Evolutionary conservation across 2,888 invertebrate genomes (phyloP).

Genomic region (Idaea dimidiata): DNA sequence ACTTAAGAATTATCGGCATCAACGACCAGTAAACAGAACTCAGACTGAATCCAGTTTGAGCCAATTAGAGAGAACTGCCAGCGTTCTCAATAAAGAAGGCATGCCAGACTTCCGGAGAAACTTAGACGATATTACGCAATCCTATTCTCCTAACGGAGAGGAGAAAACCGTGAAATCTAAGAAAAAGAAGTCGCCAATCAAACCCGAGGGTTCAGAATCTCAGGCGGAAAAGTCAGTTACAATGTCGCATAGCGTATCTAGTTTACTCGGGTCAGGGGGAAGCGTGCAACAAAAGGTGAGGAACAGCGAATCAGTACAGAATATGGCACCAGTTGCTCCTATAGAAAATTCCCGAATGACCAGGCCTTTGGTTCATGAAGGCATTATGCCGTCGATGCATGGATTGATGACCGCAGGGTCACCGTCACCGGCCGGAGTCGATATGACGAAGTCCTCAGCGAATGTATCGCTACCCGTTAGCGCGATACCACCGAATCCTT

Average conservation of each 20-base stretch:
- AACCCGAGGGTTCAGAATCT: conserved; percentile 53
- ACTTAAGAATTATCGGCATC: conserved; percentile 75
- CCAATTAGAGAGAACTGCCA: conserved; percentile 69
- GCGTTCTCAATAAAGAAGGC: conserved; percentile 65
- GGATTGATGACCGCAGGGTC: conserved; percentile 48
- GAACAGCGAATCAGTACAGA: conserved; percentile 36
- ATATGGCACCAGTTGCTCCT: conserved; percentile 37
- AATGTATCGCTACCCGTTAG: conserved; percentile 27
- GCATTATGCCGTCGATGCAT: conserved; percentile 33
- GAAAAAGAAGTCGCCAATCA: conserved; percentile 69
- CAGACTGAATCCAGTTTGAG: conserved; percentile 69
- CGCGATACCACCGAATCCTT: conserved; percentile 38
- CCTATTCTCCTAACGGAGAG: conserved; percentile 68
- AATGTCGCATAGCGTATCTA: conserved; percentile 74
- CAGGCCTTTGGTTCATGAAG: conserved; percentile 37
- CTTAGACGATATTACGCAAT: conserved; percentile 75
- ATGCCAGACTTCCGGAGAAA: conserved; percentile 73
- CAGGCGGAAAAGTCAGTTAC: conserved; percentile 41
- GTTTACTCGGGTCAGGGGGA: conserved; percentile 51
- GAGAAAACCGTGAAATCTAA: conserved; percentile 61
- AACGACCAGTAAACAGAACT: conserved; percentile 56
- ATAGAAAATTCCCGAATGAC: conserved; percentile 36
- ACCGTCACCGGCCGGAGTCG: conserved; percentile 35
- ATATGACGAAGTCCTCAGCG: conserved; percentile 36
- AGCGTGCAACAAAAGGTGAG: conserved; percentile 35